Conservation (phyloP, 2,113 vertebrate species). For the Lampris incognitus region DNA sequence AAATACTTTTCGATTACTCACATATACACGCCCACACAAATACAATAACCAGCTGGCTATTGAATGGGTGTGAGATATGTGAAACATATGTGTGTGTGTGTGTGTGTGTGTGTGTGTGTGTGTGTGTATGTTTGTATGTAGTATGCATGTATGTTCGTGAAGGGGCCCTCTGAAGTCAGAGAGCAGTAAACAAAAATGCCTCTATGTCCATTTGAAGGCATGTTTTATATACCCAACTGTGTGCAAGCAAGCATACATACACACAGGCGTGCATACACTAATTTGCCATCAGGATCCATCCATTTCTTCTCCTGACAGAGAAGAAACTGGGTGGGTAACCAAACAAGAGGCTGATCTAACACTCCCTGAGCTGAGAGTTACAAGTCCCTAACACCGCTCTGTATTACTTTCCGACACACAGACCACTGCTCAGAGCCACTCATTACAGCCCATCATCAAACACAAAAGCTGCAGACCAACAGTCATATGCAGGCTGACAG, state of each 20-base stretch:
- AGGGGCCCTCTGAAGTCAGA: constrained; percentile 45
- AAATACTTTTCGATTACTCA: constrained; percentile 27
- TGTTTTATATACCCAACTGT: too few species aligned
- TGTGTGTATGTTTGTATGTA: too few species aligned
- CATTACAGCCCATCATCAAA: constrained; percentile 48
- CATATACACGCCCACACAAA: constrained; percentile 3
- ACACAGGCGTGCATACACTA: constrained; percentile 15
- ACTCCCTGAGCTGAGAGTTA: constrained; percentile 41
- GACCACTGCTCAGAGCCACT: constrained; percentile 44
- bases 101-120: too few species aligned
- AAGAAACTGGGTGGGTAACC: constrained; percentile 39
- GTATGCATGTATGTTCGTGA: too few species aligned
- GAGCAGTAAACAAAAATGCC: constrained; percentile 50
- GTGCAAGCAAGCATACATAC: background rate
- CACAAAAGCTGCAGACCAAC: constrained; percentile 42
- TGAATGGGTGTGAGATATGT: background rate
- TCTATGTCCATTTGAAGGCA: constrained; percentile 23
- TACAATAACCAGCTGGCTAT: constrained; percentile 1
- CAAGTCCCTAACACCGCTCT: constrained; percentile 30
- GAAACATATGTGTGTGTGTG: too few species aligned
- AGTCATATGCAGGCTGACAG: background rate
- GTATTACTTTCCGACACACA: constrained; percentile 34
- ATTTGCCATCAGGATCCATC: constrained; percentile 29
- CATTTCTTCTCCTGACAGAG: constrained; percentile 22
- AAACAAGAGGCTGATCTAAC: constrained; percentile 66